Base-by-base conservation (phyloP, 2,797 vertebrate species). In the Neosalanx taihuensis region DNA sequence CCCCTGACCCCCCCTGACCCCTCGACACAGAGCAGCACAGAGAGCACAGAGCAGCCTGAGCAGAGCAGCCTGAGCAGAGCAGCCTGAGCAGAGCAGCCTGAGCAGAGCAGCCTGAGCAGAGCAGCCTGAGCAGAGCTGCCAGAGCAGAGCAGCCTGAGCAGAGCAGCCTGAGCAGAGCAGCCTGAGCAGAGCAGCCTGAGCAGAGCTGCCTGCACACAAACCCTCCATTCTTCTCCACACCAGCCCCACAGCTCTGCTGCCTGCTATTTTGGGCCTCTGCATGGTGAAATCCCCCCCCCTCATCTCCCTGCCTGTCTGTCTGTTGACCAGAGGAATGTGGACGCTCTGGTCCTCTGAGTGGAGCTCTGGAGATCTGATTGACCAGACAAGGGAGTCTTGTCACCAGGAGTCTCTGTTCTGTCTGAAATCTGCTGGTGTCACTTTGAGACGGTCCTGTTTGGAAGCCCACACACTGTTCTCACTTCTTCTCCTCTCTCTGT, bases 201-300 rank as follows among this genome's bases (percentile, higher is more conserved):
- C 73, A 78, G 77, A 41, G 10, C 10, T 33, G 20, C 20, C 37
- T 4, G 18, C 17, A 66, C 69, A 78, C 73, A 78, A 75, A 79
- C 74, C 31, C 41, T 58, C 29, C 66, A 75, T 80, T 80, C 78
- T 78, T 82, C 61, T 78, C 71, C 20, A 64, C 58, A 31, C 13
- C 26, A 33, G 62, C 68, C 71, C 37, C 70, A 20, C 60, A 56
- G 62, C 64, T 72, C 72, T n/a, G 31, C 51, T 30, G 60, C 59
- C n/a, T 37, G 58, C 64, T 73, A 61, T 67, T 68, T 78, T 62
- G 60, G 62, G 41, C 6, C 13, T n/a, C 23, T 35, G n/a, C 29
- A 46, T 5, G 1, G 6, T 67, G 65, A 26, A 56, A 53, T 53
- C 30, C 33, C 30, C 23, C 35, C 23, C 13, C 56, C 57, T 63